phyloP scores from a whole-genome alignment of 2,888 invertebrate species.

The Strigamia crassipes region DNA sequence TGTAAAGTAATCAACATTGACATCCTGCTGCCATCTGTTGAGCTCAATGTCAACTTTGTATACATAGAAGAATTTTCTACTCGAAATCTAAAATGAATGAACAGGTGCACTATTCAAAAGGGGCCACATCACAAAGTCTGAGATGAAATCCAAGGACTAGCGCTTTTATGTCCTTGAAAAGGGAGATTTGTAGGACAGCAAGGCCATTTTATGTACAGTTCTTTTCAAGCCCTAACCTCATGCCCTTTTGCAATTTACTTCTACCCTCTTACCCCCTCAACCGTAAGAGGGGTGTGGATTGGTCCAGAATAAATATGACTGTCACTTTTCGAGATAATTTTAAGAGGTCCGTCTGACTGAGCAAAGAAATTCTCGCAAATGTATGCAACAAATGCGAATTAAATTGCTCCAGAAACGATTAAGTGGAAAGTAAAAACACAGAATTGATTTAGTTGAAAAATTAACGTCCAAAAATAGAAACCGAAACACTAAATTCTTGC shows the following conservation, averaged over 20 bases:
- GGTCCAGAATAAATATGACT: constrained; percentile 4
- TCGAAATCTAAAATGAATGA: constrained; percentile 21
- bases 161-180: constrained; percentile 27
- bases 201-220: constrained; percentile 24
- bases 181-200: constrained; percentile 34
- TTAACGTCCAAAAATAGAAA: no score
- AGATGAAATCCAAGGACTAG: constrained; percentile 25
- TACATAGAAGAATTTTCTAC: neutral
- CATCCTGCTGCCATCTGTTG: neutral
- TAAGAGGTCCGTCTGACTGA: neutral
- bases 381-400: neutral
- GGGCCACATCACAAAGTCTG: constrained; percentile 29
- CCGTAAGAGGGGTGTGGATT: neutral
- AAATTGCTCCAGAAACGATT: neutral
- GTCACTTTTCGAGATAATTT: neutral
- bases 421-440: no score
- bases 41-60: neutral
- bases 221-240: constrained; percentile 29
- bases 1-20: neutral
- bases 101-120: constrained; percentile 31
- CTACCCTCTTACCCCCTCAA: constrained; percentile 8
- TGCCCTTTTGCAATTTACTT: constrained; percentile 17
- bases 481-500: no score
- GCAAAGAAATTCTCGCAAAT: neutral
- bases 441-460: no score